Conservation (phyloP, 92 coral and sea anemone genomes). For the Epizoanthus rinbou region DNA sequence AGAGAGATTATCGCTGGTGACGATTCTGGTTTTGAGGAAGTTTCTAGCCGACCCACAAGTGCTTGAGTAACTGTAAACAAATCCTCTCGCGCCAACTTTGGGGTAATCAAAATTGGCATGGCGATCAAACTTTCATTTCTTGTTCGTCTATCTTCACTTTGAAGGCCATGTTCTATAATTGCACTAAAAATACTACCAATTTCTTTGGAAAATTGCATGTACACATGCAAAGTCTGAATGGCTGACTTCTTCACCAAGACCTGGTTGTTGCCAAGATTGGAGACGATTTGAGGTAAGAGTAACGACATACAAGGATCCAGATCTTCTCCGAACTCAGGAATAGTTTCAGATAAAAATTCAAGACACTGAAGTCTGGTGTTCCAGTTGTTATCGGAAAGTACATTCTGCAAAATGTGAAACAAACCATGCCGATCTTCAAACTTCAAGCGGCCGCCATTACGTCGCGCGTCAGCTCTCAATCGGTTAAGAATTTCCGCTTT, state of each 20-base stretch:
- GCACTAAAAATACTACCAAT: conserved; percentile 90
- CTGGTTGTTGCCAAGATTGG: conserved; percentile 90
- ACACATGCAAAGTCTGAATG: conserved; percentile 96
- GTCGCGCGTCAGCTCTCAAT: conserved; percentile 90
- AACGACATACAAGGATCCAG: conserved; percentile 93
- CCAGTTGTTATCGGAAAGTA: conserved; percentile 81
- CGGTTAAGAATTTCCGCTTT: conserved; percentile 89
- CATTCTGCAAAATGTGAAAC: conserved; percentile 90
- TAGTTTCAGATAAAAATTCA: conserved; percentile 89
- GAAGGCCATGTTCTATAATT: conserved; percentile 91
- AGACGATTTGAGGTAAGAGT: conserved; percentile 90
- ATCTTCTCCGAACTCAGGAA: conserved; percentile 95
- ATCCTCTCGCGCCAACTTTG: conserved; percentile 95
- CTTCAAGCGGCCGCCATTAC: conserved; percentile 94
- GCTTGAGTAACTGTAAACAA: conserved; percentile 94
- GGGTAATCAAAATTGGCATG: conserved; percentile 93
- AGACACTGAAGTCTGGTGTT: conserved; percentile 89
- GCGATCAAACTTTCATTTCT: conserved; percentile 92
- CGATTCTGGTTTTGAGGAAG: conserved; percentile 75
- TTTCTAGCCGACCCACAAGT: conserved; percentile 83
- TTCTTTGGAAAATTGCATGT: conserved; percentile 92
- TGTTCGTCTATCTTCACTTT: conserved; percentile 92
- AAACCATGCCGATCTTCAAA: conserved; percentile 91
- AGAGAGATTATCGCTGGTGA: conserved; percentile 94
- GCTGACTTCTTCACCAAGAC: conserved; percentile 94